These are phyloP conservation scores for Ceyx erithaca DNA, from an alignment of 2,797 vertebrate genomes.

Conservation along the genomic window DNA sequence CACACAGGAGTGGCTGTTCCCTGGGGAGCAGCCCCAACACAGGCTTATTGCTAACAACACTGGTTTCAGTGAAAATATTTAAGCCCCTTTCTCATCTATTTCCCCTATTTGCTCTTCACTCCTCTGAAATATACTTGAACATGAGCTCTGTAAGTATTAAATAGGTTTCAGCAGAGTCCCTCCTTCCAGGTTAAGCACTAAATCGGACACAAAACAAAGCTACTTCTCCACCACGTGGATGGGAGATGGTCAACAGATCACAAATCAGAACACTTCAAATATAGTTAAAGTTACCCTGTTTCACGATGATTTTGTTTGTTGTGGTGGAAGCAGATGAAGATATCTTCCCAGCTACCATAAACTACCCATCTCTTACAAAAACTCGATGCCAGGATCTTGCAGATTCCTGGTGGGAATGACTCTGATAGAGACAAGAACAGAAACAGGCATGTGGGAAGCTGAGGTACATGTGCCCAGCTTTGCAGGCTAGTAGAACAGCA, in stretches of 20 bases:
- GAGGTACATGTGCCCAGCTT: background rate
- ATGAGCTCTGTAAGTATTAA: fast-evolving
- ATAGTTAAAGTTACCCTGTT: background rate
- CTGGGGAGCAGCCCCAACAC: background rate
- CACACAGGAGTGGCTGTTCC: background rate
- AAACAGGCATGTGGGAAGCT: background rate
- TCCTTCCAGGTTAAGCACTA: slow-evolving; percentile 48
- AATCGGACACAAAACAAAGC: slow-evolving; percentile 19
- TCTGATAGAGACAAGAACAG: background rate
- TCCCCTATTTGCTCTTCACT: background rate
- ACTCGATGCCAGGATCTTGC: background rate
- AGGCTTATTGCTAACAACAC: slow-evolving; percentile 59
- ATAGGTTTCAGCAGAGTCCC: background rate
- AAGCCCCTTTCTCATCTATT: background rate
- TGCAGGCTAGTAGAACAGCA: background rate
- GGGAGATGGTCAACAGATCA: background rate
- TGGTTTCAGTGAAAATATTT: background rate
- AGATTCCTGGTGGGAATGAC: background rate
- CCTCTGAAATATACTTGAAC: background rate
- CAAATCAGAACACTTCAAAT: background rate
- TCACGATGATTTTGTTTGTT: background rate
- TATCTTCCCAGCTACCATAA: background rate
- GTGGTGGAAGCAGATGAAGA: background rate
- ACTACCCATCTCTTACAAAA: background rate
- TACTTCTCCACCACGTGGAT: background rate